These are phyloP conservation scores for Dimorphilus gyrociliatus DNA, from an alignment of 2,888 invertebrate species.

Conservation along the genomic window DNA sequence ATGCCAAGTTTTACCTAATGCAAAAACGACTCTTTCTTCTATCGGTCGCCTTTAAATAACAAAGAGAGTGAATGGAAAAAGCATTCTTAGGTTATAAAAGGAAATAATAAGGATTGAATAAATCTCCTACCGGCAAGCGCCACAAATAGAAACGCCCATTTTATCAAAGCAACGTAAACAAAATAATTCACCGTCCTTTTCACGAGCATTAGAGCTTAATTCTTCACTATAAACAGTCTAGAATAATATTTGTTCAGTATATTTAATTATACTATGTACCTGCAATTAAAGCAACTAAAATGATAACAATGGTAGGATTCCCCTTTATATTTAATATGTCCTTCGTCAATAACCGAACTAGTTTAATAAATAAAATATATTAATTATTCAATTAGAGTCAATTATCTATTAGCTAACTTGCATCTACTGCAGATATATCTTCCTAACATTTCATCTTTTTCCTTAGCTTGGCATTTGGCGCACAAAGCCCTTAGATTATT, in stretches of 20 bases:
- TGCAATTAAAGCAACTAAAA: conserved; percentile 70
- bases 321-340: conserved; percentile 46
- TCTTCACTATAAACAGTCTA: conserved; percentile 56
- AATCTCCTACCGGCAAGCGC: conserved; percentile 55
- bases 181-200: conserved; percentile 86
- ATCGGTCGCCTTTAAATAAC: conserved; percentile 61
- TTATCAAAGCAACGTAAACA: conserved; percentile 96
- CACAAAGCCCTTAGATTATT: conserved; percentile 56
- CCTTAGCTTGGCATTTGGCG: conserved; percentile 85
- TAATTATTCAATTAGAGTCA: neutral
- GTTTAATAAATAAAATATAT: neutral
- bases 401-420: conserved; percentile 55
- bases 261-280: conserved; percentile 21
- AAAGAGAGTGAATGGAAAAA: neutral
- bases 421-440: conserved; percentile 96
- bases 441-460: conserved; percentile 81
- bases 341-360: conserved; percentile 41
- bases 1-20: conserved; percentile 49
- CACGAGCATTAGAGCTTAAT: conserved; percentile 82
- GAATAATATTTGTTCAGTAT: conserved; percentile 1
- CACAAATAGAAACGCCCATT: conserved; percentile 99
- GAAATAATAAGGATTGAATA: too few relatives aligned
- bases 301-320: conserved; percentile 99
- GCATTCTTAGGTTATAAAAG: neutral
- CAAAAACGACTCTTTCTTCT: conserved; percentile 94